phyloP scores from a whole-genome alignment of 2,797 vertebrate genomes.

The Pyrocephalus nanus region DNA sequence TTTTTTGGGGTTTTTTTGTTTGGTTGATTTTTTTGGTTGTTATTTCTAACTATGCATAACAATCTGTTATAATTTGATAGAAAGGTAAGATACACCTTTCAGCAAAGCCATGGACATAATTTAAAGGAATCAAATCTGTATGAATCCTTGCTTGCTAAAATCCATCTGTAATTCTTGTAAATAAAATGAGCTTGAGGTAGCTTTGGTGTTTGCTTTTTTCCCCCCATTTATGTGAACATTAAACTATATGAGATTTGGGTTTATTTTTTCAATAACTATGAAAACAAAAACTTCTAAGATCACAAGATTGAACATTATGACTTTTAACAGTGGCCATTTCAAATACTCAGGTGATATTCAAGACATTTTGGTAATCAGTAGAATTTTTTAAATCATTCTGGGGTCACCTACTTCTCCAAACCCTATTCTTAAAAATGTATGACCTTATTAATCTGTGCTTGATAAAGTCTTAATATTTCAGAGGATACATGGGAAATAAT shows the following conservation, averaged over 20 bases:
- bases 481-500: neutral
- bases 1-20: accelerated
- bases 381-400: neutral
- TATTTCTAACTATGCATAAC: neutral
- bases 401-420: neutral
- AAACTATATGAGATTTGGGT: neutral
- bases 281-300: neutral
- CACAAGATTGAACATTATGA: neutral
- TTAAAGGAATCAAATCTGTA: neutral
- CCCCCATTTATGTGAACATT: neutral
- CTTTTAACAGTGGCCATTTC: neutral
- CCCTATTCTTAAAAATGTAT: neutral
- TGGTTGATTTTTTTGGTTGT: too few relatives aligned
- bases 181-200: neutral
- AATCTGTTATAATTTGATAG: neutral
- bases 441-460: neutral
- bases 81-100: neutral
- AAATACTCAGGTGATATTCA: neutral
- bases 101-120: neutral
- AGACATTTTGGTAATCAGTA: neutral
- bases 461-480: neutral
- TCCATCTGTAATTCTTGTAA: neutral
- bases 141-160: neutral
- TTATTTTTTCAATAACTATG: neutral
- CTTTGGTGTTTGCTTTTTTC: neutral